Conservation (phyloP, 2,797 vertebrate genomes). For the Falco rusticolus region DNA sequence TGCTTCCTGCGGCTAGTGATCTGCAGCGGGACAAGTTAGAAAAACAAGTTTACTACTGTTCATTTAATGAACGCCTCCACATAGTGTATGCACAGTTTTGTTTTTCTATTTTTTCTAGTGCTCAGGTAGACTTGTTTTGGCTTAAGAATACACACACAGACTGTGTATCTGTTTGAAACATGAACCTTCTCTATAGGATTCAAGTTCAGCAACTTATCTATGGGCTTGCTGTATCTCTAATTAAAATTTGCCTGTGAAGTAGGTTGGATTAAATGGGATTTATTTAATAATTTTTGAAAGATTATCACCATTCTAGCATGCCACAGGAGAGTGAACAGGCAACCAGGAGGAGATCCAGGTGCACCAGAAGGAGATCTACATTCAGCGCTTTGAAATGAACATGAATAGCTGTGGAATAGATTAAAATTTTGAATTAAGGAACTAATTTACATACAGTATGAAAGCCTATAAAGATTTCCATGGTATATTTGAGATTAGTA, state of each 20-base stretch:
- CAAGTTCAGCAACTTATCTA: background rate
- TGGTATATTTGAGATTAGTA: background rate
- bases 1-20: slow-evolving; percentile 46
- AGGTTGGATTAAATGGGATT: background rate
- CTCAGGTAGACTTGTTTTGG: slow-evolving; percentile 14
- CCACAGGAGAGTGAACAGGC: background rate
- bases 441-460: background rate
- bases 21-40: slow-evolving; percentile 15
- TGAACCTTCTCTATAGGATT: background rate
- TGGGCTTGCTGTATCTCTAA: background rate
- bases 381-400: background rate
- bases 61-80: background rate
- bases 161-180: background rate
- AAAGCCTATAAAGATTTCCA: background rate
- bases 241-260: background rate
- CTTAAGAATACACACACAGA: background rate
- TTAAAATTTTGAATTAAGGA: background rate
- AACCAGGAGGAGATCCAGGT: background rate
- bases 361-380: background rate
- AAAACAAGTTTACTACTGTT: slow-evolving; percentile 56
- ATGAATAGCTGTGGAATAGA: background rate
- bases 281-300: background rate
- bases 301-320: background rate
- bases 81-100: background rate
- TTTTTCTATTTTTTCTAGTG: background rate